Percentiles rank a stretch among this genome's conserved stretches.
Conservation (phyloP, 2,113 vertebrate species). For the Eurypyga helias region DNA sequence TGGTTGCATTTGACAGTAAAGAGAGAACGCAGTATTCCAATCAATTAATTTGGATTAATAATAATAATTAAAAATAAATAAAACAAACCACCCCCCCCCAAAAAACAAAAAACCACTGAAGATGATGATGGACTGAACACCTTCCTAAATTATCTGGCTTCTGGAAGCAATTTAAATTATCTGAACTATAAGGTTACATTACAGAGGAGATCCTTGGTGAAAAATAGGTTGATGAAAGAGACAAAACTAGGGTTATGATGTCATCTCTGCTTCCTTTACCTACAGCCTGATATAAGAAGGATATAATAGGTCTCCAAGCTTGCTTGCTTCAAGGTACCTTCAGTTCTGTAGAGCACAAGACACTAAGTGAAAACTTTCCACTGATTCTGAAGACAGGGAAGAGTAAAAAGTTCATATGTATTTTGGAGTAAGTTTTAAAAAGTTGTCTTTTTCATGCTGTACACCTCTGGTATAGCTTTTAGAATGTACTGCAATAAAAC, state of each 20-base stretch:
- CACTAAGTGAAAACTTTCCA: neutral
- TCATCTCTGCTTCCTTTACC: neutral
- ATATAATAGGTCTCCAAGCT: neutral
- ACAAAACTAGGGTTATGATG: neutral
- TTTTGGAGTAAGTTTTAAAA: neutral
- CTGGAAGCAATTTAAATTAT: neutral
- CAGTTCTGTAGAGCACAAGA: neutral
- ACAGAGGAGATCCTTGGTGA: neutral
- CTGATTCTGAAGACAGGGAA: neutral
- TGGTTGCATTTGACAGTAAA: neutral
- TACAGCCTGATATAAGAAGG: neutral
- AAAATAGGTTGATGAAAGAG: neutral
- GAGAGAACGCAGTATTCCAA: neutral
- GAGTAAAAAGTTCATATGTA: neutral
- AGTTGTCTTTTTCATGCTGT: neutral
- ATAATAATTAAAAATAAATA: too few relatives aligned
- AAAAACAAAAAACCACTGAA: neutral
- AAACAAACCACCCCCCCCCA: too few relatives aligned
- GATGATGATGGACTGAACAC: neutral
- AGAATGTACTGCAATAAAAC: neutral
- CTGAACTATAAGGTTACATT: fast-evolving
- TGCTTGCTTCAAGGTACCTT: neutral
- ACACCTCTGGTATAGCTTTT: neutral
- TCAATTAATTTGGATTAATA: neutral
- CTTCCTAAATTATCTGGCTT: neutral